Evolutionary conservation across 2,797 vertebrate species (phyloP).

Genomic region (Otolemur crassicaudatus): DNA sequence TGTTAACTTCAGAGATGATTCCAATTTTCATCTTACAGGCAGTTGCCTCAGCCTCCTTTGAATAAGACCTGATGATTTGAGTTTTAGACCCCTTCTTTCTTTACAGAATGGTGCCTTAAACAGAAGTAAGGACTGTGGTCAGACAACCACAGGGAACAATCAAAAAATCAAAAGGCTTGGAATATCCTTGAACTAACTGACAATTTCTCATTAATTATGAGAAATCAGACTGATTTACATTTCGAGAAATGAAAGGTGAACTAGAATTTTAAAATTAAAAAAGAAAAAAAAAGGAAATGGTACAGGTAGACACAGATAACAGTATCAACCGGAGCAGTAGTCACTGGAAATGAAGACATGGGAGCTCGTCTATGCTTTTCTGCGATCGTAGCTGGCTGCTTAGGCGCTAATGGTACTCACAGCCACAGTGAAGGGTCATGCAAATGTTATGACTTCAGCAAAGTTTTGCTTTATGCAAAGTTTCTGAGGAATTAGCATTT

Average conservation of each 20-base stretch:
- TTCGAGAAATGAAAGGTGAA: conserved; percentile 36
- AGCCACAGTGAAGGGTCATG: background rate
- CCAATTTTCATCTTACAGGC: background rate
- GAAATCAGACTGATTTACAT: background rate
- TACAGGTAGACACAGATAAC: background rate
- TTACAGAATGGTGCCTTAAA: background rate
- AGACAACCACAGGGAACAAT: background rate
- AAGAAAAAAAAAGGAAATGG: background rate
- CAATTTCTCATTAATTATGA: background rate
- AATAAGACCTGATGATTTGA: background rate
- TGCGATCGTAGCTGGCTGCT: background rate
- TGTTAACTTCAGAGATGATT: background rate
- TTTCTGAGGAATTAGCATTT: conserved; percentile 7
- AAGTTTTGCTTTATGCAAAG: background rate
- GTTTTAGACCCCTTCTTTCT: background rate
- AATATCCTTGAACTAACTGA: background rate
- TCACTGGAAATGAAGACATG: background rate
- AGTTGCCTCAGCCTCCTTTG: background rate
- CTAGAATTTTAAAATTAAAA: background rate
- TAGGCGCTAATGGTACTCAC: background rate
- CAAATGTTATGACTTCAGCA: background rate
- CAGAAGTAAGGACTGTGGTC: background rate
- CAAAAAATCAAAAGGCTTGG: background rate
- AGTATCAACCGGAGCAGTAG: background rate
- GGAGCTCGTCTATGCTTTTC: background rate